Evolutionary conservation across 2,888 invertebrate genomes (phyloP).

Genomic region (Euplagia quadripunctaria): DNA sequence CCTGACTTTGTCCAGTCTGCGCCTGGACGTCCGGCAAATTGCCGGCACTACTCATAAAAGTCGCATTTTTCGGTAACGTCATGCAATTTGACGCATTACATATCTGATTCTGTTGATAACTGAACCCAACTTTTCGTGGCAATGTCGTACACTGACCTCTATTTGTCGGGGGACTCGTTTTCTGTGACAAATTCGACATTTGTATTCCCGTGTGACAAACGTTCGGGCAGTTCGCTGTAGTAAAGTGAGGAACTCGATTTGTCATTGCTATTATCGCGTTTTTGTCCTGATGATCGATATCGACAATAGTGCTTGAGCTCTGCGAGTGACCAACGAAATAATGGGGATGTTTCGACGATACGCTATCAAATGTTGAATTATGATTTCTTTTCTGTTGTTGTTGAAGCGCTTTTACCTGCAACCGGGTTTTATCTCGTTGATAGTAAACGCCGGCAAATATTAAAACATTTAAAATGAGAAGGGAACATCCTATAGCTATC

Average conservation of each 20-base stretch:
- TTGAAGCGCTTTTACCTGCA: conserved; percentile 92
- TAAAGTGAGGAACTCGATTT: conserved; percentile 82
- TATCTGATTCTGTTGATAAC: conserved; percentile 80
- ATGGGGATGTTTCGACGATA: conserved; percentile 91
- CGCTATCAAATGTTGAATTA: conserved; percentile 86
- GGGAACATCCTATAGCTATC: conserved; percentile 93
- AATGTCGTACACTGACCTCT: conserved; percentile 82
- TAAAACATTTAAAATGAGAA: conserved; percentile 93
- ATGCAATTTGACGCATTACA: conserved; percentile 85
- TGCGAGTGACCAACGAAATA: conserved; percentile 93
- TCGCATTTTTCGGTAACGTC: conserved; percentile 89
- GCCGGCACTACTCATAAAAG: conserved; percentile 78
- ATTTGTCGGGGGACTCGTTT: conserved; percentile 79
- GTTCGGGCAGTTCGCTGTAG: conserved; percentile 83
- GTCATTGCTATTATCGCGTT: conserved; percentile 85
- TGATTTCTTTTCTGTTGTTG: conserved; percentile 90
- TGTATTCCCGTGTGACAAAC: conserved; percentile 89
- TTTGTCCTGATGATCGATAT: conserved; percentile 93
- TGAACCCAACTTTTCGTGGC: conserved; percentile 83
- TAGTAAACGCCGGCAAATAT: conserved; percentile 95
- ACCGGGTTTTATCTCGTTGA: conserved; percentile 92
- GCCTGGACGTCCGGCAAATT: conserved; percentile 85
- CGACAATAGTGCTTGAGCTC: conserved; percentile 94
- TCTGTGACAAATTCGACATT: conserved; percentile 82
- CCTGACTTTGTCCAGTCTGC: conserved; percentile 79